Conservation (phyloP, 2,113 vertebrate species). For the Lynx canadensis region DNA sequence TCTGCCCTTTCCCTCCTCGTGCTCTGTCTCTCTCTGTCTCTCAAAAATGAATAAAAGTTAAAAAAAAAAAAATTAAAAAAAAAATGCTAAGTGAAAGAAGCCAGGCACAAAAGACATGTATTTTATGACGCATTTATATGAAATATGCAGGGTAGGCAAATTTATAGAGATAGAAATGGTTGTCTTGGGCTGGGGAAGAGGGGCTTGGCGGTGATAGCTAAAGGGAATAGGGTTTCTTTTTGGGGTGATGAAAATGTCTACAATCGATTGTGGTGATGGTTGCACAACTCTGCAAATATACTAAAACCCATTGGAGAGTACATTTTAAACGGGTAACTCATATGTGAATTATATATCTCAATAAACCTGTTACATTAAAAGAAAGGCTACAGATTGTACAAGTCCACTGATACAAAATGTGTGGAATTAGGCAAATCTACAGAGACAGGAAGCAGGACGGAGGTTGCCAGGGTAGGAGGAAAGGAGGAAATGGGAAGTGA, state of each 20-base stretch:
- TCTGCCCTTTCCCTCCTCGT: too few species aligned
- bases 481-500: not conserved
- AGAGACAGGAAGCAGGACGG: not conserved
- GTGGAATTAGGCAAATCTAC: not conserved
- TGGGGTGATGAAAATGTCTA: not conserved
- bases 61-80: too few species aligned
- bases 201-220: not conserved
- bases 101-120: not conserved
- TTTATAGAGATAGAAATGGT: not conserved
- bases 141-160: not conserved
- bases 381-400: not conserved
- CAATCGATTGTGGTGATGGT: not conserved
- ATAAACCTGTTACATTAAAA: not conserved
- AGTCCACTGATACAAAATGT: not conserved
- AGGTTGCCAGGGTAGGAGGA: not conserved
- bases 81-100: not conserved
- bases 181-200: not conserved
- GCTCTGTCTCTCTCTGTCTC: too few species aligned
- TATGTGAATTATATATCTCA: not conserved
- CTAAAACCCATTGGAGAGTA: not conserved
- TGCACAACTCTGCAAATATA: not conserved
- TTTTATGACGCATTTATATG: not conserved
- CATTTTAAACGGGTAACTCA: not conserved
- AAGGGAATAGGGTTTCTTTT: not conserved
- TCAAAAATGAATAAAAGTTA: too few species aligned